Conservation (phyloP, 2,797 vertebrate species). For the Notoglanidium macrostoma region DNA sequence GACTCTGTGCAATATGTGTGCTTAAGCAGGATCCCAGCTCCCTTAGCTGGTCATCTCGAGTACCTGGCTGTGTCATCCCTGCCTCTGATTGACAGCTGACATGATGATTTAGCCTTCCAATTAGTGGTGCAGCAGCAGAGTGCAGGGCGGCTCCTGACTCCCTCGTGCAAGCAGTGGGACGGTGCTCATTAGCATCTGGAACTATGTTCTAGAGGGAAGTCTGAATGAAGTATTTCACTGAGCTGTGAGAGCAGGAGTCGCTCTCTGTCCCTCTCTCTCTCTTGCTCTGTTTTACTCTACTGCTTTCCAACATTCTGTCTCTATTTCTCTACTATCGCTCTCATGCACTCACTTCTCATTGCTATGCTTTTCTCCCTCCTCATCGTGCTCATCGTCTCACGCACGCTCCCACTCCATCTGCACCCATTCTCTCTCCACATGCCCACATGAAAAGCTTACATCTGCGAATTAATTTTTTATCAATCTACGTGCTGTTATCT, state of each 20-base stretch:
- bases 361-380: constrained; percentile 40
- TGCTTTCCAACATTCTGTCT: constrained; percentile 34
- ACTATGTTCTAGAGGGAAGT: constrained; percentile 81
- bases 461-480: constrained; percentile 79
- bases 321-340: constrained; percentile 48
- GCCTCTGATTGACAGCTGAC: constrained; percentile 66
- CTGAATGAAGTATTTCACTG: constrained; percentile 72
- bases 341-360: constrained; percentile 46
- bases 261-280: constrained; percentile 55
- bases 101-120: constrained; percentile 82
- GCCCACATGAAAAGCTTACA: constrained; percentile 68
- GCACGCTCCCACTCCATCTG: constrained; percentile 52
- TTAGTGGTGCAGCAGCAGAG: constrained; percentile 74
- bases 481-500: constrained; percentile 77
- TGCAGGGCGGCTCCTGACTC: constrained; percentile 67
- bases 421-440: constrained; percentile 48
- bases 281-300: constrained; percentile 22
- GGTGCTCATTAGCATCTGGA: constrained; percentile 91
- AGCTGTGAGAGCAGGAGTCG: constrained; percentile 63
- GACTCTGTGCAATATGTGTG: constrained; percentile 64
- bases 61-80: constrained; percentile 59
- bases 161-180: constrained; percentile 72
- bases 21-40: constrained; percentile 66
- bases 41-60: constrained; percentile 66
- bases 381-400: constrained; percentile 43